Conservation (phyloP, 1,140 invertebrate genomes). For the Hylyphantes graminicola region DNA sequence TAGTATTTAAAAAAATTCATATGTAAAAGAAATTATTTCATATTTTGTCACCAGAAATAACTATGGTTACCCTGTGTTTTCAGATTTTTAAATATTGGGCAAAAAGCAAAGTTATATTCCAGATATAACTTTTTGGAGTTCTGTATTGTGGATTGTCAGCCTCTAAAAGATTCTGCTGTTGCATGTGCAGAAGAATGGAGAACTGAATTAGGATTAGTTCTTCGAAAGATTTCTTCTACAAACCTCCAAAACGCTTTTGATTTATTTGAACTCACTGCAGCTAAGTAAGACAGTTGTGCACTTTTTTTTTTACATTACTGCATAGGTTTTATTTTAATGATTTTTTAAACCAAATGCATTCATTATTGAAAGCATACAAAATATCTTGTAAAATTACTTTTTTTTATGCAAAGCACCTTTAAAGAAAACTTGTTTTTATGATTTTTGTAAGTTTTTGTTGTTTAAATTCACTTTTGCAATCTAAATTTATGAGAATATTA, state of each 20-base stretch:
- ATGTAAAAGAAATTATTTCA: not conserved
- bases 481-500: too few species aligned
- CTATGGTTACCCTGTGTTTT: not conserved
- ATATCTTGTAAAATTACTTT: too few species aligned
- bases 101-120: not conserved
- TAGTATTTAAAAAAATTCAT: not conserved
- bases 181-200: constrained; percentile 21
- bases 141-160: constrained; percentile 24
- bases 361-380: too few species aligned
- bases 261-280: constrained; percentile 12
- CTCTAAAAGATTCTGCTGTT: constrained; percentile 25
- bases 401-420: too few species aligned
- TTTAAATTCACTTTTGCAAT: too few species aligned
- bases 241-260: constrained; percentile 34
- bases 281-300: constrained; percentile 7
- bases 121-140: constrained; percentile 26
- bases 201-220: constrained; percentile 20
- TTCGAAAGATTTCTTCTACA: constrained; percentile 11
- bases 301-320: not conserved
- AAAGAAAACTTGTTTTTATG: too few species aligned
- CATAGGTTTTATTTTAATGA: too few species aligned
- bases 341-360: too few species aligned
- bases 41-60: not conserved
- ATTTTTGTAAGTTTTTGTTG: too few species aligned
- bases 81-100: constrained; percentile 26